Percentiles rank a stretch among this genome's conserved stretches.
These are phyloP conservation scores for Elephas maximus DNA, from an alignment of 2,113 vertebrate genomes.

Conservation along the genomic window DNA sequence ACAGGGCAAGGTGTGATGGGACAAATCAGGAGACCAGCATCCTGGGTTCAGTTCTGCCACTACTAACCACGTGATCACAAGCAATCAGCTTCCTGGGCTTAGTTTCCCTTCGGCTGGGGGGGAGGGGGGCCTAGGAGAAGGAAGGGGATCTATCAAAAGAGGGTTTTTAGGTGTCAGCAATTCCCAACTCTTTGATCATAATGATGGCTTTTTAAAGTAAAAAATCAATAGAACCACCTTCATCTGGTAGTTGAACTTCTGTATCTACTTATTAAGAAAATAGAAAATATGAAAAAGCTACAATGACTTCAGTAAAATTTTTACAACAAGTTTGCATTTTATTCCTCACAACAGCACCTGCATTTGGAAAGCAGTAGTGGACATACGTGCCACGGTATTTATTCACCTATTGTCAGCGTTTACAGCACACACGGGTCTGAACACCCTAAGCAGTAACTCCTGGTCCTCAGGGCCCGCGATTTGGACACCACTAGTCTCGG, in stretches of 20 bases:
- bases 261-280: neutral
- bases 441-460: neutral
- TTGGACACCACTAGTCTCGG: neutral
- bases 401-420: neutral
- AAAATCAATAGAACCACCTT: neutral
- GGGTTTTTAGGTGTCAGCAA: neutral
- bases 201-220: neutral
- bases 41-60: neutral
- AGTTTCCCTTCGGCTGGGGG: neutral
- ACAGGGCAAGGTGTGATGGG: neutral
- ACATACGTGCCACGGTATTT: too few species aligned
- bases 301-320: neutral
- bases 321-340: neutral
- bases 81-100: neutral
- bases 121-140: neutral
- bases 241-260: neutral
- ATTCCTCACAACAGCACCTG: neutral
- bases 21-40: neutral
- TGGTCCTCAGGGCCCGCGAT: neutral
- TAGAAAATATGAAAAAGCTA: constrained; percentile 1
- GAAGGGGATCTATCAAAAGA: neutral
- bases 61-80: neutral
- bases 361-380: neutral
- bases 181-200: neutral
- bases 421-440: neutral